Conservation (phyloP, 2,113 vertebrate genomes). For the human region DNA sequence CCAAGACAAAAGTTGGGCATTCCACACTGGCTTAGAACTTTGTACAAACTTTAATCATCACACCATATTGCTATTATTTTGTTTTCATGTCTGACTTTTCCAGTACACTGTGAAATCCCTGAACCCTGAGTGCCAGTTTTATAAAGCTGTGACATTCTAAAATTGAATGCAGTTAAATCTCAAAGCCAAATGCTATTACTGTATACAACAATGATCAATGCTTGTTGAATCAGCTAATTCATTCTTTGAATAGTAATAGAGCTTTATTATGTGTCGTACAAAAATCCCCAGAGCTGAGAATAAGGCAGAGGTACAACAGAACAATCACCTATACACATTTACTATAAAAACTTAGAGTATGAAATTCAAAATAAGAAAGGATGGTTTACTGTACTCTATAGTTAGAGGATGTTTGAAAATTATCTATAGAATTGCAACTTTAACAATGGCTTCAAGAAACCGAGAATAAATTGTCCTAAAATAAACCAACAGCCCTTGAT, state of each 20-base stretch:
- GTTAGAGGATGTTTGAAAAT: neutral
- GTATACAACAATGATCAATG: neutral
- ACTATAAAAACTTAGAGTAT: neutral
- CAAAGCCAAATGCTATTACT: neutral
- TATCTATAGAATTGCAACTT: neutral
- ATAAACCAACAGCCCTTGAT: neutral
- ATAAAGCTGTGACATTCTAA: conserved; percentile 21
- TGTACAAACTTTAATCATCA: conserved; percentile 8
- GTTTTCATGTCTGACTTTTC: neutral
- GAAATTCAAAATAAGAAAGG: neutral
- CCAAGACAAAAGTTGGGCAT: neutral
- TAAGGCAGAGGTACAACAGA: neutral
- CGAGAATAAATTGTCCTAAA: neutral
- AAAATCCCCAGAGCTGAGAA: neutral
- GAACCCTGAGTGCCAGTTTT: neutral
- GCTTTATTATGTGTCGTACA: neutral
- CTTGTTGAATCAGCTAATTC: neutral
- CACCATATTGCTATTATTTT: neutral
- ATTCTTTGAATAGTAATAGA: neutral
- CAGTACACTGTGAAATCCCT: neutral
- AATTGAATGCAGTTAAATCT: neutral
- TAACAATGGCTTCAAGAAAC: conserved; percentile 13
- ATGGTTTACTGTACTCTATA: neutral
- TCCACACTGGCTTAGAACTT: neutral
- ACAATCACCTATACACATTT: neutral